Percentiles rank a stretch among this genome's conserved stretches.
Evolutionary conservation across 2,888 invertebrate genomes (phyloP).

Genomic region (Sclerodermus sp.): DNA sequence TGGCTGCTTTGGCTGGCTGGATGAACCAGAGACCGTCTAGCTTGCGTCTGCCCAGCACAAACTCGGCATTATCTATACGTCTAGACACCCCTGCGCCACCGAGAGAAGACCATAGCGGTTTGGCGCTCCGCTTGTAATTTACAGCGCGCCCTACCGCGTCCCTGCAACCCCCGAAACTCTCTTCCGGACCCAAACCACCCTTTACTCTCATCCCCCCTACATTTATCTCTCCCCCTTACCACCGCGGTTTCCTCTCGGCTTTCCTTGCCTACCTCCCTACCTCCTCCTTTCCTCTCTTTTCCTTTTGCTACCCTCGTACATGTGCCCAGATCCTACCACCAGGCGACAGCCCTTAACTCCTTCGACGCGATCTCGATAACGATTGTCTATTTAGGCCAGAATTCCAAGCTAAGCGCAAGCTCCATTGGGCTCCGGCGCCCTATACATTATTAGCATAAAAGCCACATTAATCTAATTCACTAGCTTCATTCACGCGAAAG

Average conservation of each 20-base stretch:
- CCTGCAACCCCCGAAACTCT: constrained; percentile 6
- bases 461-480: no score
- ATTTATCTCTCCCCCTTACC: not conserved
- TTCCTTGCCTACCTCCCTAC: constrained; percentile 10
- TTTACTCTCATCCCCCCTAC: not conserved
- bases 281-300: constrained; percentile 4
- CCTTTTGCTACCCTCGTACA: not conserved
- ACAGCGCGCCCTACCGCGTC: constrained; percentile 36
- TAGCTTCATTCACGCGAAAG: no score
- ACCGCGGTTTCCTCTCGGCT: constrained; percentile 20
- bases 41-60: constrained; percentile 45
- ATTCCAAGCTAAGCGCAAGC: no score
- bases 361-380: no score
- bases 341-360: no score
- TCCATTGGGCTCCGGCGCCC: no score
- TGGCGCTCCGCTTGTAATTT: constrained; percentile 48
- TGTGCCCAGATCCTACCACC: constrained; percentile 12
- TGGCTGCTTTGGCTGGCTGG: constrained; percentile 42
- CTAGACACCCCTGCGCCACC: constrained; percentile 47
- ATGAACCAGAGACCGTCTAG: constrained; percentile 47
- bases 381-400: no score
- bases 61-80: constrained; percentile 50
- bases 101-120: constrained; percentile 44
- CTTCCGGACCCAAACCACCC: no score
- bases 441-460: no score